Percentiles rank a stretch among this genome's conserved stretches.
These are phyloP conservation scores for Ypsolopha sequella DNA, from an alignment of 2,888 invertebrate genomes.

Conservation along the genomic window DNA sequence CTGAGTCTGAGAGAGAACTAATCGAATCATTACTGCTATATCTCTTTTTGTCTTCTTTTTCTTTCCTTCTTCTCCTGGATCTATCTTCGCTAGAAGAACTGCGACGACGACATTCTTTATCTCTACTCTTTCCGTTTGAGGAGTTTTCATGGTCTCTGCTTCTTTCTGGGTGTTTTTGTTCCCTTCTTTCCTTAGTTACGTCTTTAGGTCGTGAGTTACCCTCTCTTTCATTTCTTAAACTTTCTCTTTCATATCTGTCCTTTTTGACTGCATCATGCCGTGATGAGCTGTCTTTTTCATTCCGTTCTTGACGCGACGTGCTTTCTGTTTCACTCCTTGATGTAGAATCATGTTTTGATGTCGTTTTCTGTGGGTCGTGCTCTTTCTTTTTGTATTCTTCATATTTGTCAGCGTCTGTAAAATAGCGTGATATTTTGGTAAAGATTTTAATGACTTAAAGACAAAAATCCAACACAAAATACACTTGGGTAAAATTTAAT, in stretches of 20 bases:
- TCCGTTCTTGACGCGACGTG: slow-evolving; percentile 19
- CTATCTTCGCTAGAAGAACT: slow-evolving; percentile 16
- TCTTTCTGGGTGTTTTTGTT: slow-evolving; percentile 5
- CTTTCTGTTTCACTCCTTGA: slow-evolving; percentile 22
- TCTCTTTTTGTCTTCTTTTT: slow-evolving; percentile 15
- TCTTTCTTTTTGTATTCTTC: slow-evolving; percentile 75
- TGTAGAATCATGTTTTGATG: slow-evolving; percentile 12
- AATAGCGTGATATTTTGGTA: background rate
- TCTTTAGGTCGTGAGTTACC: no score
- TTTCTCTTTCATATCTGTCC: slow-evolving; percentile 10
- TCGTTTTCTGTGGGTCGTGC: slow-evolving; percentile 13
- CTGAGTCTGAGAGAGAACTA: slow-evolving; percentile 32
- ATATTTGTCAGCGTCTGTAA: slow-evolving; percentile 77
- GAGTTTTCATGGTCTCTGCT: slow-evolving; percentile 15
- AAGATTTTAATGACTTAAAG: no score
- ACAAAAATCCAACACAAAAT: no score
- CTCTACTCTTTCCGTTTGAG: slow-evolving; percentile 26
- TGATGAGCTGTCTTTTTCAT: slow-evolving; percentile 27
- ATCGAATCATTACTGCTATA: slow-evolving; percentile 36
- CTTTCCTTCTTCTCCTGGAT: slow-evolving; percentile 14
- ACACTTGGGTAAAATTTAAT: no score
- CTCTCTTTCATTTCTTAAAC: slow-evolving; percentile 11
- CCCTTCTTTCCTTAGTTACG: no score
- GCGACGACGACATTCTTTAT: slow-evolving; percentile 14
- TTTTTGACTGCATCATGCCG: slow-evolving; percentile 14